Base-by-base conservation (phyloP, 2,797 vertebrate species). In the Phrynocephalus vlangalii region DNA sequence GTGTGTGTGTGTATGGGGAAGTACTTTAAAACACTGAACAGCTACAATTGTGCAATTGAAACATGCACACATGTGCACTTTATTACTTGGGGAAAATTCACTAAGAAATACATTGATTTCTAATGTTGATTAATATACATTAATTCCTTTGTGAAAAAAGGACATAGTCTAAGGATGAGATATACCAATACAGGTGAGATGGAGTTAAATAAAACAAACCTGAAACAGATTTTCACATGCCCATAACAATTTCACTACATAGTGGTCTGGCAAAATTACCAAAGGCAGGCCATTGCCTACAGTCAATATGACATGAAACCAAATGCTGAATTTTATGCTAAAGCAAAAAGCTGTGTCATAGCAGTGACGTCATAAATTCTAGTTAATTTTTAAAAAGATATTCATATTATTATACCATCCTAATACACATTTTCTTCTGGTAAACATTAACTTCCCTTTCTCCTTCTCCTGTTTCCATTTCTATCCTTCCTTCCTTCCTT, bases 301-400 rank as follows among this genome's bases (percentile, higher is more conserved):
- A 22, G 78, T 44, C 26, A 15, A 52, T n/a, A 50, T 63, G 81
- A 56, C 9, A 56, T 56, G 9, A 56, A 56, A 33, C 33, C 44
- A 5, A 63, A 18, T 68, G 84, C 66, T 90, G 78, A 84, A 6
- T 50, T 52, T 2, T 28, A 38, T 30, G 60, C 78, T 78, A 89
- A 60, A 82, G 13, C 0, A 1, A 81, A 38, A 89, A 86, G 79
- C 30, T 79, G 1, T 33, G 6, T 72, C 13, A 75, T 75, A 13
- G 3, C n/a, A 89, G 75, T 11, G 20, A 8, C 26, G 56, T 28
- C 67, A 6, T 52, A 33, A 44, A 28, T 87, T 76, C 38, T 48
- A 48, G 26, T 44, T 44, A 44, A 44, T 3, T 48, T 48, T 76
- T 22, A 48, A 76, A 76, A 9, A 26, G 10, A 48, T 71, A n/a